Conservation (phyloP, 2,113 vertebrate genomes). For the Gasterosteus nipponicus region DNA sequence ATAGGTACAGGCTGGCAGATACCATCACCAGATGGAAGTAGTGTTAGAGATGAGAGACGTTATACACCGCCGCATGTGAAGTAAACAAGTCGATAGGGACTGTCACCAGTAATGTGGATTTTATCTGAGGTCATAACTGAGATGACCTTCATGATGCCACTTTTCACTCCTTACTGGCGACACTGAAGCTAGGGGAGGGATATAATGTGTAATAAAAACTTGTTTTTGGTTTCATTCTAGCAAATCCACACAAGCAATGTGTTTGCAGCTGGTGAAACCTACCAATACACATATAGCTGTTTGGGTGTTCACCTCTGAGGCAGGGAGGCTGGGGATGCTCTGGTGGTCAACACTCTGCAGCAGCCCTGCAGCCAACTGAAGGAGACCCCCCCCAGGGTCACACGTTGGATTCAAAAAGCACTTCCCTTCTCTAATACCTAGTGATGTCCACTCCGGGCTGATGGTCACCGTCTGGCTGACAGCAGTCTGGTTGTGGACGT, state of each 20-base stretch:
- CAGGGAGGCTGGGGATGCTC: constrained; percentile 49
- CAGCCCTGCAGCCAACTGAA: constrained; percentile 10
- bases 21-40: constrained; percentile 42
- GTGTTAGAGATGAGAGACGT: constrained; percentile 12
- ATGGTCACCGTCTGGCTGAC: constrained; percentile 49
- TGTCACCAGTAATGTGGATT: constrained; percentile 25
- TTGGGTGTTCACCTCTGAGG: constrained; percentile 43
- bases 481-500: constrained; percentile 28
- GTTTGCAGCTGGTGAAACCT: constrained; percentile 37
- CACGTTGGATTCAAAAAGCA: constrained; percentile 30
- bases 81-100: constrained; percentile 49
- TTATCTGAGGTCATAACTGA: constrained; percentile 33
- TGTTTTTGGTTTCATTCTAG: constrained; percentile 40
- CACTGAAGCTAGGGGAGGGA: constrained; percentile 36
- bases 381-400: constrained; percentile 21
- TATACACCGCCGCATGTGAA: background rate
- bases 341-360: constrained; percentile 38
- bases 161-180: background rate
- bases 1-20: constrained; percentile 23
- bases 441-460: constrained; percentile 27
- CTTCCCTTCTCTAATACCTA: constrained; percentile 24
- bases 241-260: constrained; percentile 33
- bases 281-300: constrained; percentile 38
- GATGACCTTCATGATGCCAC: constrained; percentile 29
- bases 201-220: constrained; percentile 37